Base-by-base conservation (phyloP, 2,113 vertebrate genomes). In the Etheostoma cragini region DNA sequence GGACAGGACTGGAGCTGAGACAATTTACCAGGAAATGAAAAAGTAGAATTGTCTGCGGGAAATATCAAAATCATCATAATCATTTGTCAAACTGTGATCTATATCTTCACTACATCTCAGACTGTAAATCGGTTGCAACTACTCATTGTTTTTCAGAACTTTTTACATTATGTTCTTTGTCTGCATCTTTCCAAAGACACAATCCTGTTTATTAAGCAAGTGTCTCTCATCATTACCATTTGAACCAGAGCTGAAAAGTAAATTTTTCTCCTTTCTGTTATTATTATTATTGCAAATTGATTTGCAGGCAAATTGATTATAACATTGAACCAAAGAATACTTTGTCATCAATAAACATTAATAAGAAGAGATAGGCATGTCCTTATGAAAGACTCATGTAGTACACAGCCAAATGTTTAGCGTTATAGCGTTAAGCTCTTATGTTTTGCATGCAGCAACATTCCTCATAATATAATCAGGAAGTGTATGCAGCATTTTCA, bases 1-100 rank as follows among this genome's bases (percentile, higher is more conserved):
- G 84, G 86, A 94, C 92, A 63, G 88, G 71, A 86, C 76, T 81
- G 78, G 85, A 83, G 88, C 91, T 85, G 89, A 92, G 72, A 83
- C 89, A 88, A 93, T 90, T 87, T 82, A 85, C 84, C 94, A 94
- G 95, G 95, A 97, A 97, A 97, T 95, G 96, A 96, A 97, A 97
- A 95, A 92, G 78, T 86, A 90, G 93, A 93, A 94, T 94, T 88
- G 90, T 94, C 92, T 93, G 90, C 46, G 77, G 86, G 42, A 81
- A 93, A 89, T 81, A 85, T 91, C 90, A 93, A 84, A 93, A 93
- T 93, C 89, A 92, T 92, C 92, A 94, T 94, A 94, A 93, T 94
- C 93, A 94, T 93, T 91, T 91, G 91, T 95, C 94, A 95, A 84
- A 85, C 69, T 24, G 38, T 87, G 89, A 94, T 93, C 78, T 88